Percentiles rank a stretch among this genome's conserved stretches.
Conservation (phyloP, 2,113 vertebrate genomes). For the Carassius auratus region DNA sequence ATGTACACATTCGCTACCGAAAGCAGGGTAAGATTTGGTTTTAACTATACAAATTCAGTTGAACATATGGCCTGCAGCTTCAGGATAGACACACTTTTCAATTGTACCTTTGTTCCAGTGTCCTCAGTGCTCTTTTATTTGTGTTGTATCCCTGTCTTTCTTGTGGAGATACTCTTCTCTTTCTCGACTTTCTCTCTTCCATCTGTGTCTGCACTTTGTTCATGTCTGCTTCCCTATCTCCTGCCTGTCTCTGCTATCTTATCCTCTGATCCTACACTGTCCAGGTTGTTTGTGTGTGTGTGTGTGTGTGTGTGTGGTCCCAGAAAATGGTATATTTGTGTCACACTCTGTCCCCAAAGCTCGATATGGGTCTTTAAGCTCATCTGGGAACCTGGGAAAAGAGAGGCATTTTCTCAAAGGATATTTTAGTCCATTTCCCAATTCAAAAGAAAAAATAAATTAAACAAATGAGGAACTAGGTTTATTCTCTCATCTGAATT, state of each 20-base stretch:
- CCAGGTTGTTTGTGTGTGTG: background rate
- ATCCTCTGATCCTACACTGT: conserved; percentile 28
- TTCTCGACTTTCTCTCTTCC: background rate
- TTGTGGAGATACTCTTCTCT: background rate
- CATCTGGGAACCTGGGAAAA: background rate
- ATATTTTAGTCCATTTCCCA: background rate
- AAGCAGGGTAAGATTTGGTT: conserved; percentile 14
- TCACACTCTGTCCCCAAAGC: conserved; percentile 12
- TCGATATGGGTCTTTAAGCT: background rate
- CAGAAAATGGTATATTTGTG: background rate
- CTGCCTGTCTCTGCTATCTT: conserved; percentile 35
- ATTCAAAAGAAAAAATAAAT: background rate
- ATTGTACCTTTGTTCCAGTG: conserved; percentile 37
- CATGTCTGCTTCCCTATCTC: conserved; percentile 17
- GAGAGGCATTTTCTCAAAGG: background rate
- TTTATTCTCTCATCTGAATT: background rate
- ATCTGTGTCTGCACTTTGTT: conserved; percentile 24
- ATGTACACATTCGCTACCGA: conserved; percentile 3
- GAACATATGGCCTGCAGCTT: conserved; percentile 37
- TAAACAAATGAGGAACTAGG: background rate
- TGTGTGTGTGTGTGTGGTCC: background rate
- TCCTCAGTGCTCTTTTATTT: conserved; percentile 26
- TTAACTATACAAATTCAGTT: conserved; percentile 11
- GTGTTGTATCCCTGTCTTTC: background rate
- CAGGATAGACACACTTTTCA: conserved; percentile 9